Evolutionary conservation across 2,888 invertebrate species (phyloP).

Genomic region (Sinodicranocentrus sp.): DNA sequence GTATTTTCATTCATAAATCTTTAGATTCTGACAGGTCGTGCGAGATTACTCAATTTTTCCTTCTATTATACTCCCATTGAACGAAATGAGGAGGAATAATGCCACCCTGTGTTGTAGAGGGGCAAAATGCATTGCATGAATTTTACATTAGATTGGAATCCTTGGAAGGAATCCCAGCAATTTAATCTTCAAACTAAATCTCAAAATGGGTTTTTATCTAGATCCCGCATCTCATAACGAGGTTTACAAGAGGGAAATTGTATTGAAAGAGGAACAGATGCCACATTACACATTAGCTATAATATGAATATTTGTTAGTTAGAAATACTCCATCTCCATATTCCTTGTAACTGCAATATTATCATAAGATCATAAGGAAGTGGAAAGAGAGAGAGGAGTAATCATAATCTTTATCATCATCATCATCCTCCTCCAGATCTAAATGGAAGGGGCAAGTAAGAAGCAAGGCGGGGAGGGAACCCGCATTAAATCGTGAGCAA

Average conservation of each 20-base stretch:
- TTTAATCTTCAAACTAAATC: conserved; percentile 61
- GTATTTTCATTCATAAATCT: conserved; percentile 56
- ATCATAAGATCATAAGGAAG: neutral
- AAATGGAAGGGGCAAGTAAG: conserved; percentile 23
- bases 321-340: neutral
- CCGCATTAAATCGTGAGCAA: conserved; percentile 53
- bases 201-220: conserved; percentile 37
- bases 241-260: conserved; percentile 29
- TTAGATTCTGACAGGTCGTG: conserved; percentile 33
- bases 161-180: conserved; percentile 46
- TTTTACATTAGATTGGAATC: conserved; percentile 31
- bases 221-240: conserved; percentile 25
- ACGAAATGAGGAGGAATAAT: conserved; percentile 3
- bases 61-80: conserved; percentile 35
- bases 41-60: conserved; percentile 48
- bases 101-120: neutral
- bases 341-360: conserved; percentile 27
- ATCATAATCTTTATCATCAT: conserved; percentile 49
- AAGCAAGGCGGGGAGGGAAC: conserved; percentile 42
- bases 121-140: conserved; percentile 25
- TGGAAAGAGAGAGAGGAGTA: conserved; percentile 26
- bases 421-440: conserved; percentile 23
- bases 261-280: conserved; percentile 56
- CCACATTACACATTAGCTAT: conserved; percentile 6
- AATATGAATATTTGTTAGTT: conserved; percentile 32